Base-by-base conservation (phyloP, 1,140 invertebrate species). In the Macrostomum lignano region DNA sequence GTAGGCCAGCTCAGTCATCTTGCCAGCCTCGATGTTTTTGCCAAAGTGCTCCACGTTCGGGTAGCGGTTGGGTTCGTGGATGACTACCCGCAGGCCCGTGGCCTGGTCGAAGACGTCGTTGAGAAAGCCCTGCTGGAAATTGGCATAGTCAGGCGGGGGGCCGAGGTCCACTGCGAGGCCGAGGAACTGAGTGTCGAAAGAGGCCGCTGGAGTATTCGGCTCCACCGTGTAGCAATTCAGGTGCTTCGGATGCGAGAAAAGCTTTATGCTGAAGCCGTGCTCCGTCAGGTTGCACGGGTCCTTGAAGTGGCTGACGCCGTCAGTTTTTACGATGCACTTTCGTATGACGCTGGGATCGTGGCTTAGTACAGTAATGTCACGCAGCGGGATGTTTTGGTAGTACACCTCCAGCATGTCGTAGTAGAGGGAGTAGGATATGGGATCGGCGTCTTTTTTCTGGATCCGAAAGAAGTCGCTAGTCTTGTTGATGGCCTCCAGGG, bases 21-120 rank as follows among this genome's bases (percentile, higher is more conserved):
- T 33, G 14, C 32, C 32, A 14, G 32, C 22, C 26, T 33, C 32
- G 26, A 33, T 25, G 26, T 33, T 13, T 3, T 25, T 6, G 14
- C 32, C 19, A 21, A 14, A 22, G n/a, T 33, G 14, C 5, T 33
- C 32, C 13, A 33, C 26, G 17, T 33, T 19, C 4, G 32, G 32
- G 5, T 14, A 19, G 14, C 14, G 14, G 6, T 25, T 25, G 17
- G 32, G 9, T n/a, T 14, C 10, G 20, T 33, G 32, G 17, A 33
- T 25, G 3, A 33, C 26, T 6, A 33, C 32, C 26, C 19, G 24
- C 14, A 33, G 20, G 4, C 26, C 26, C 19, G 15, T 14, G 19
- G 26, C 26, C 9, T 28, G 26, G 19, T 17, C 14, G 19, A 28
- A 28, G 15, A 17, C 19, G 9, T 28, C 26, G 3, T 15, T 17